Evolutionary conservation across 2,888 invertebrate genomes (phyloP), one percentile per base, ranked within the genome.

Genomic region (Cantharis nigra): DNA sequence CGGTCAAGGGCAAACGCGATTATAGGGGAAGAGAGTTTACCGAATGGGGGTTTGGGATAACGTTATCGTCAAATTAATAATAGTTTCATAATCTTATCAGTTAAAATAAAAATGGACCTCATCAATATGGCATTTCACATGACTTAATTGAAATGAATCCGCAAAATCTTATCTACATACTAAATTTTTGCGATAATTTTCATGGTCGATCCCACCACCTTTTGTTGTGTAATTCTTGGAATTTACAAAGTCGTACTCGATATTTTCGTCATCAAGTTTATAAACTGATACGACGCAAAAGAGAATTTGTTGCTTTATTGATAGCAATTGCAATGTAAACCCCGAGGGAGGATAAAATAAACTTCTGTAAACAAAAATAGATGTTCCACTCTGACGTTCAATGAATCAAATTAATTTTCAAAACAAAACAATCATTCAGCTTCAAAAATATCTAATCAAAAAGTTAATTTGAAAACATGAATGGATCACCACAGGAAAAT

Each of bases 1-100:
- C 80, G 80, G 80, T 80, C 80, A 80, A 80, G 80, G 80, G 69
- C 80, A 78, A 69, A 71, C 49, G 74, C 70, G 74, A 74, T 64
- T 71, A 26, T 72, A 71, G 72, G 76, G 72, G 74, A 71, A 49
- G n/a, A 74, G 80, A 64, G 70, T 69, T 63, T 72, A 71, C 28
- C 72, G 71, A 73, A 49, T n/a, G n/a, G 49, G 49, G 49, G n/a
- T 5, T 33, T 49, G 49, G 49, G 49, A 49, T n/a, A 13, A n/a
- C 49, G 49, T 9, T 49, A 49, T 49, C 49, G 49, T 49, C 11
- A 49, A 49, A 49, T 49, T 49, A 49, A 49, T 49, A 49, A n/a
- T 49, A 7, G 7, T 49, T 9, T 49, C n/a, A n/a, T 49, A 49
- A 49, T 49, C 49, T 49, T 49, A 49, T 49, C 49, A 49, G 4